Evolutionary conservation across 2,888 invertebrate species (phyloP).

Genomic region (Pyrrhia umbra): DNA sequence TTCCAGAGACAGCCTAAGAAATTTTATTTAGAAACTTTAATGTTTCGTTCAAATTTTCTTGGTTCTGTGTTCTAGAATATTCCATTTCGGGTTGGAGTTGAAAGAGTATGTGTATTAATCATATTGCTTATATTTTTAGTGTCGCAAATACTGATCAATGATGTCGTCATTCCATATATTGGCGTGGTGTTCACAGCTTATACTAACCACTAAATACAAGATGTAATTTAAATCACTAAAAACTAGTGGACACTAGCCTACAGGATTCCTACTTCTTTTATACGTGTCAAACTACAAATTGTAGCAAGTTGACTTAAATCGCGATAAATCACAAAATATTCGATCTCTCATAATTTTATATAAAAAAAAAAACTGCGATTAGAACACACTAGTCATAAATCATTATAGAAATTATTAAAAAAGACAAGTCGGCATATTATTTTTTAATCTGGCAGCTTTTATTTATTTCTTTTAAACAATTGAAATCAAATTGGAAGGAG

Average conservation of each 20-base stretch:
- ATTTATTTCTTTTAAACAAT: conserved; percentile 27
- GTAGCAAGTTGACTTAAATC: conserved; percentile 28
- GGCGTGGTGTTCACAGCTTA: conserved; percentile 19
- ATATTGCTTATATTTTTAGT: conserved; percentile 35
- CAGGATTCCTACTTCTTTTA: conserved; percentile 34
- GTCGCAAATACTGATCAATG: conserved; percentile 16
- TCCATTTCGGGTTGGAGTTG: conserved; percentile 9
- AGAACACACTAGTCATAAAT: conserved; percentile 56
- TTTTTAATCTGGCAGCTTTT: conserved; percentile 55
- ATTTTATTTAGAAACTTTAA: not conserved
- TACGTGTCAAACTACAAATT: conserved; percentile 28
- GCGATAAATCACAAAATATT: conserved; percentile 38
- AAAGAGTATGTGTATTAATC: conserved; percentile 12
- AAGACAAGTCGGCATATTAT: conserved; percentile 32
- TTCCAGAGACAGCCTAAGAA: not conserved
- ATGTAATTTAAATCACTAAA: not conserved
- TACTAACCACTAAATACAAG: conserved; percentile 15
- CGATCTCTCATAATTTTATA: conserved; percentile 48
- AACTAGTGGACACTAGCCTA: conserved; percentile 26
- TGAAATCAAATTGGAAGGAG: conserved; percentile 13
- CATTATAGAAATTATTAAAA: conserved; percentile 47
- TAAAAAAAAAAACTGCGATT: conserved; percentile 49
- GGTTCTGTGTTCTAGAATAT: not conserved
- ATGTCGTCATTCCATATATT: conserved; percentile 18
- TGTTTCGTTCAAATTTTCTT: not conserved